Base-by-base conservation (phyloP, 2,797 vertebrate genomes). In the Tiaroga cobitis region DNA sequence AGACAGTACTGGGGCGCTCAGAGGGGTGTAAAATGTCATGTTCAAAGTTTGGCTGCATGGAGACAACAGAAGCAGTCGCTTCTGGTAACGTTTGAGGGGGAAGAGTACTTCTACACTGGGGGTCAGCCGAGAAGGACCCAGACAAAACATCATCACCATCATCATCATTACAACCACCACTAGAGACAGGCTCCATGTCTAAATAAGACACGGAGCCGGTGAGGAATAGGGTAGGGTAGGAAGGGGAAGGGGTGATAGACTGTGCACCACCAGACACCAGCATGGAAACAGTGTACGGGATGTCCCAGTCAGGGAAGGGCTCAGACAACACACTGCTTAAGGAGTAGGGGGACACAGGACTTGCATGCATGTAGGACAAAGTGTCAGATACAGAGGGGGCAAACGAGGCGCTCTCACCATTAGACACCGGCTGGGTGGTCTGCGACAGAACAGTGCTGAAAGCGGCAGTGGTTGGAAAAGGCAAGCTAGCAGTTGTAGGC, bases 351-450 rank as follows among this genome's bases (percentile, higher is more conserved):
- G 94, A 95, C 92, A 96, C 92, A 93, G 96, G 95, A 89, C 95
- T 95, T 91, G 95, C 97, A 98, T 98, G 96, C 97, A 97, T 95
- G 94, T 90, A 88, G 89, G 83, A 92, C 91, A 94, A 93, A 94
- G 90, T 94, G 93, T 94, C 93, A 94, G 95, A 95, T 87, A 91
- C 79, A 89, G 80, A 76, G 80, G 85, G 65, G n/a, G 78, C 79
- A 84, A 85, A 88, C 72, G 86, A 70, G 78, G 85, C 26, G 90
- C 93, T 94, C 97, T 99, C 97, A 99, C 98, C 98, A 90, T 97
- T 98, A 90, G 95, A 96, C 76, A 96, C 85, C 3, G 96, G 94
- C 73, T 95, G 94, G 82, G 96, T 96, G 92, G 97, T 96, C 95
- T 96, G 96, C 91, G 92, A 93, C 89, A 96, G 93, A 92, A 95